These are phyloP conservation scores for Nipponacmea schrenckii DNA, from an alignment of 2,888 invertebrate species.

Conservation along the genomic window DNA sequence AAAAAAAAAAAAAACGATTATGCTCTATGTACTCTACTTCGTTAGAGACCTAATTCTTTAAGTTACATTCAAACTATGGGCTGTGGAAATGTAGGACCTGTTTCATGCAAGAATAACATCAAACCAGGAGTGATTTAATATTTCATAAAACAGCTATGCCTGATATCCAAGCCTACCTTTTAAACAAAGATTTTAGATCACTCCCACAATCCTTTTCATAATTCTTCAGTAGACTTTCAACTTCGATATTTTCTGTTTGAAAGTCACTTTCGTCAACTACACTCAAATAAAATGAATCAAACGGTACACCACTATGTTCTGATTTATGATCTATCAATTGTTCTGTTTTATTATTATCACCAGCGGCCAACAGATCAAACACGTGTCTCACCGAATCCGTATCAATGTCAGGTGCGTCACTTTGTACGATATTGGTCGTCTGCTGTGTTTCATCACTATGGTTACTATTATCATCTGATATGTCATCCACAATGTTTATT, in stretches of 20 bases:
- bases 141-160: too few relatives aligned
- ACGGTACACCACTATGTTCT: not conserved
- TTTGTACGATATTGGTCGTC: not conserved
- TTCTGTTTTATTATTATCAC: too few relatives aligned
- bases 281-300: constrained; percentile 47
- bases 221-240: constrained; percentile 40
- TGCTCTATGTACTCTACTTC: too few relatives aligned
- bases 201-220: constrained; percentile 47
- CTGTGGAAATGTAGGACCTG: too few relatives aligned
- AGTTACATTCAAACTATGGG: too few relatives aligned
- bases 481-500: not conserved
- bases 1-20: too few relatives aligned
- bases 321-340: not conserved
- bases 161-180: not conserved
- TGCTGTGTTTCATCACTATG: not conserved
- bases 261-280: constrained; percentile 49
- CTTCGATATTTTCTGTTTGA: constrained; percentile 33
- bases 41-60: too few relatives aligned
- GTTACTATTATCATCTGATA: not conserved
- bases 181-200: constrained; percentile 8
- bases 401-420: not conserved
- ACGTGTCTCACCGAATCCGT: not conserved
- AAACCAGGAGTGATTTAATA: too few relatives aligned
- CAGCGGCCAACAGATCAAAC: not conserved
- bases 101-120: too few relatives aligned